Conservation (phyloP, 2,797 vertebrate species). For the Neopelma chrysocephalum region DNA sequence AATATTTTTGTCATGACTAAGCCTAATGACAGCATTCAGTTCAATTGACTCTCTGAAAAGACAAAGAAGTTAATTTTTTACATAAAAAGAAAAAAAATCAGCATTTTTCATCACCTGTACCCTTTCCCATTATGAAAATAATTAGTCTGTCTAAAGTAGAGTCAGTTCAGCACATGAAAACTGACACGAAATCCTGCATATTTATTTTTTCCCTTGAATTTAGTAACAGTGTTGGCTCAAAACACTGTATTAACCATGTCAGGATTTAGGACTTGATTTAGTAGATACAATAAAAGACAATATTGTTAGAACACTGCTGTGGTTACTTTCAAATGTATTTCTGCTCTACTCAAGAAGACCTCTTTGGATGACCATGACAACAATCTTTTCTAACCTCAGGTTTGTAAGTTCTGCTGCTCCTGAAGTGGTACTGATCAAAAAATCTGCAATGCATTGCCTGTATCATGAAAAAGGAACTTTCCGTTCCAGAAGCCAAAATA, state of each 20-base stretch:
- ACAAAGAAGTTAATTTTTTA: not conserved
- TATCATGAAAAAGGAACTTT: not conserved
- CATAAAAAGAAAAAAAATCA: not conserved
- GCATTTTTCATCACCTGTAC: not conserved
- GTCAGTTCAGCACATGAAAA: not conserved
- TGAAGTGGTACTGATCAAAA: not conserved
- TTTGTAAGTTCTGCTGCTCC: not conserved
- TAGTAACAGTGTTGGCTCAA: not conserved
- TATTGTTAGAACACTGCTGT: not conserved
- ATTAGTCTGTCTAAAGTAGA: not conserved
- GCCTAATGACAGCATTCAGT: not conserved
- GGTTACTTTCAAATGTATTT: not conserved
- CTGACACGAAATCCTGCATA: not conserved
- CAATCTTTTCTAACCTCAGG: not conserved
- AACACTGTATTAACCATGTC: not conserved
- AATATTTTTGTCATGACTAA: not conserved
- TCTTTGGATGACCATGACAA: not conserved
- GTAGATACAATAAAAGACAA: not conserved
- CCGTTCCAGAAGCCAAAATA: not conserved
- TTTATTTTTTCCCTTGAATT: not conserved
- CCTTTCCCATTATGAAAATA: not conserved
- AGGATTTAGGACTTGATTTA: not conserved
- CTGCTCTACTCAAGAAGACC: not conserved
- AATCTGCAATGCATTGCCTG: not conserved
- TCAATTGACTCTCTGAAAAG: not conserved